Conservation (phyloP, 2,888 invertebrate species). For the Synanthedon tipuliformis region DNA sequence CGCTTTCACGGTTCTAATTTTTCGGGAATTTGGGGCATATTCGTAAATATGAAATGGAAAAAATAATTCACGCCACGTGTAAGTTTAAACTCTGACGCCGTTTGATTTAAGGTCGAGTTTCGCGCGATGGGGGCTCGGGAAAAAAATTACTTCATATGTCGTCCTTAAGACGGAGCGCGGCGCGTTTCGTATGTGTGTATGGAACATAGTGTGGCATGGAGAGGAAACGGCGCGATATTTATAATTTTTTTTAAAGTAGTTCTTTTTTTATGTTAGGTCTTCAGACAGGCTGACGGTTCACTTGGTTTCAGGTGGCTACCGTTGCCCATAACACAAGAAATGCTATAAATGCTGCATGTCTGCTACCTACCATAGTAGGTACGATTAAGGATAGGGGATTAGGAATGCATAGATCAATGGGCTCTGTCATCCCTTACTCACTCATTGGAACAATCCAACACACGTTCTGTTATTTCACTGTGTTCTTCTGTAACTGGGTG, state of each 20-base stretch:
- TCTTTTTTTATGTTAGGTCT: no score
- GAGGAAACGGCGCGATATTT: conserved; percentile 27
- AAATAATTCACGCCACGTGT: conserved; percentile 56
- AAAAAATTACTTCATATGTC: conserved; percentile 72
- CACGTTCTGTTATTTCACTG: no score
- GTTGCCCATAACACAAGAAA: no score
- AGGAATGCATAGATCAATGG: no score
- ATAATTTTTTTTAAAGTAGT: conserved; percentile 3
- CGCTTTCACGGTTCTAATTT: conserved; percentile 72
- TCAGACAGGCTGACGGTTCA: no score
- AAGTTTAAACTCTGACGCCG: conserved; percentile 27
- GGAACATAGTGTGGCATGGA: conserved; percentile 31
- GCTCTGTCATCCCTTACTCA: no score
- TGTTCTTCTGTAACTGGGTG: no score
- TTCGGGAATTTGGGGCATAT: conserved; percentile 72
- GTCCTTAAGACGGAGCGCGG: conserved; percentile 70
- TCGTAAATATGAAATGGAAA: conserved; percentile 73
- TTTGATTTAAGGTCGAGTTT: conserved; percentile 26
- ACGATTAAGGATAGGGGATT: no score
- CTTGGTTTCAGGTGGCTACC: no score
- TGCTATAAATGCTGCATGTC: no score
- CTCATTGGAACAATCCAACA: no score
- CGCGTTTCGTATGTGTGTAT: conserved; percentile 66
- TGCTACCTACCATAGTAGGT: no score
- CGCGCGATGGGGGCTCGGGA: conserved; percentile 38